A percentile compares a stretch with the other conserved stretches of the same genome.
Evolutionary conservation across 2,797 vertebrate species (phyloP).

Genomic region (Spinus pinus): DNA sequence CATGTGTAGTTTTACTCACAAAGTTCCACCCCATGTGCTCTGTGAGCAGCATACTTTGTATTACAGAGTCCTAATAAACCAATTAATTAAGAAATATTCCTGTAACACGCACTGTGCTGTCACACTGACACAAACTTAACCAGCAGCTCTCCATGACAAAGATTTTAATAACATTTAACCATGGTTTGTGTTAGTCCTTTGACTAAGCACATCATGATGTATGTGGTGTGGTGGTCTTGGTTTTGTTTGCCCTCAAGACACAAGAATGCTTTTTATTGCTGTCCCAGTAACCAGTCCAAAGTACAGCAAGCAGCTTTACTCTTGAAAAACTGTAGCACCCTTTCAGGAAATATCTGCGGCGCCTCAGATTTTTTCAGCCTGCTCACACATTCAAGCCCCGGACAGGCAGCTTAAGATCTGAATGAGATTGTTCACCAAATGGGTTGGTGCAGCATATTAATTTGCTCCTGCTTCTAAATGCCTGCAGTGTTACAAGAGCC

Average conservation of each 20-base stretch:
- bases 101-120: neutral
- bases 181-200: neutral
- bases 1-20: neutral
- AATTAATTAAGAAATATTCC: neutral
- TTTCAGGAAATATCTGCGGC: conserved; percentile 33
- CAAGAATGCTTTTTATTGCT: neutral
- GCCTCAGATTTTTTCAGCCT: conserved; percentile 27
- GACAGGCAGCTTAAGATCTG: conserved; percentile 31
- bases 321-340: conserved; percentile 44
- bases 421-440: conserved; percentile 51
- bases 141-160: neutral
- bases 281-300: neutral
- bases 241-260: neutral
- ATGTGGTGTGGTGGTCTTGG: neutral
- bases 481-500: conserved; percentile 55
- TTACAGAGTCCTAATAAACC: neutral
- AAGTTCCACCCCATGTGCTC: neutral
- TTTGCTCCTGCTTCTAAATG: conserved; percentile 42
- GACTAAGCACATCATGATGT: neutral
- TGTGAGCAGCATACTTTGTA: neutral
- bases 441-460: conserved; percentile 36
- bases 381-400: conserved; percentile 44
- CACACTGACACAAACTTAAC: neutral
- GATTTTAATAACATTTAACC: neutral
- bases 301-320: conserved; percentile 27